These are phyloP conservation scores for Pseudococcus viburni DNA, from an alignment of 2,888 invertebrate species.

Conservation along the genomic window DNA sequence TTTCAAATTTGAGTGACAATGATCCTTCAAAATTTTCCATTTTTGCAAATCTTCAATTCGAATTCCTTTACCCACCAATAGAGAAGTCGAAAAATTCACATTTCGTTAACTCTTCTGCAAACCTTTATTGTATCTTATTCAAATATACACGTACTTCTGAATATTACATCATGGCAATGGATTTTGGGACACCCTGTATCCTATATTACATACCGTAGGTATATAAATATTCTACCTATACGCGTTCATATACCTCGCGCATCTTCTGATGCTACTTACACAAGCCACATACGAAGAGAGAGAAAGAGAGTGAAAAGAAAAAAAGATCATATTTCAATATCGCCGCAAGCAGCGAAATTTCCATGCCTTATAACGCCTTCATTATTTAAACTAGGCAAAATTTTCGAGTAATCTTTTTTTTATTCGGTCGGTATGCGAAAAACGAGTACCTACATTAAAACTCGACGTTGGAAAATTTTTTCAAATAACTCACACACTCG, in stretches of 20 bases:
- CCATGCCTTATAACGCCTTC: slow-evolving; percentile 32
- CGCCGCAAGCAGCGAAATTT: slow-evolving; percentile 24
- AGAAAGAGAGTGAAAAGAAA: neutral
- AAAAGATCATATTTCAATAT: slow-evolving; percentile 40
- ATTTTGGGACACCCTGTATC: no score
- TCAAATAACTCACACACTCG: neutral
- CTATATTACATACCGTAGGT: no score
- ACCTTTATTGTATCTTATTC: no score
- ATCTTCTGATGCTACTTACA: neutral
- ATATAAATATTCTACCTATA: neutral
- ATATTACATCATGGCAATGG: no score
- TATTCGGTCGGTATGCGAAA: slow-evolving; percentile 17
- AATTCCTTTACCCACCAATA: no score
- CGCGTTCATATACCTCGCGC: neutral
- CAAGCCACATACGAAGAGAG: neutral
- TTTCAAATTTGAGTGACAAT: no score
- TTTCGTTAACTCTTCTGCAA: no score
- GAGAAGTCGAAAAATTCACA: no score
- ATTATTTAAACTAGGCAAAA: slow-evolving; percentile 40
- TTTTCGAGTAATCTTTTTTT: slow-evolving; percentile 32
- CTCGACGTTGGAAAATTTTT: slow-evolving; percentile 14
- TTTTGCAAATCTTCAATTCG: no score
- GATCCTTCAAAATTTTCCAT: no score
- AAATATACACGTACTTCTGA: no score
- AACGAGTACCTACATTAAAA: slow-evolving; percentile 12